Evolutionary conservation across 2,888 invertebrate genomes (phyloP).

Genomic region (Scaptomyza parva): DNA sequence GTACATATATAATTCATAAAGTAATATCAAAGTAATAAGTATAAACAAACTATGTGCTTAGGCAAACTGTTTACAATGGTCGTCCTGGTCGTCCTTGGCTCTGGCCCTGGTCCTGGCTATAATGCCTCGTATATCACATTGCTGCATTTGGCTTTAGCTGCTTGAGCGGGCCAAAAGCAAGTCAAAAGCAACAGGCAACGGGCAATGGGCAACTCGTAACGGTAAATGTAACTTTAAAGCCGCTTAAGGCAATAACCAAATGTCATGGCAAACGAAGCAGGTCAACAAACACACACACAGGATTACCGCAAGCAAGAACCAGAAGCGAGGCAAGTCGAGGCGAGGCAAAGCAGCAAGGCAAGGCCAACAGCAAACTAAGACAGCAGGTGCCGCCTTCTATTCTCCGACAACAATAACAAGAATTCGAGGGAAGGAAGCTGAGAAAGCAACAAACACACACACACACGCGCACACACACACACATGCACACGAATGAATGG

Average conservation of each 20-base stretch:
- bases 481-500: slow-evolving; percentile 60
- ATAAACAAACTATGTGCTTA: slow-evolving; percentile 74
- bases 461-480: slow-evolving; percentile 45
- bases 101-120: slow-evolving; percentile 18
- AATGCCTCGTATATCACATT: slow-evolving; percentile 52
- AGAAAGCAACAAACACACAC: slow-evolving; percentile 27
- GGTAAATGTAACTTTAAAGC: slow-evolving; percentile 72
- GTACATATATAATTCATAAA: neutral
- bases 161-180: slow-evolving; percentile 38
- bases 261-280: slow-evolving; percentile 77
- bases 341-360: slow-evolving; percentile 1
- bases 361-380: slow-evolving; percentile 20
- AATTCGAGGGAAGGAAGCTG: slow-evolving; percentile 6
- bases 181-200: slow-evolving; percentile 59
- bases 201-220: slow-evolving; percentile 14
- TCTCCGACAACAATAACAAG: slow-evolving; percentile 50
- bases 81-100: neutral
- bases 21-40: slow-evolving; percentile 72
- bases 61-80: slow-evolving; percentile 64
- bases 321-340: slow-evolving; percentile 1
- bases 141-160: slow-evolving; percentile 34
- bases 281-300: slow-evolving; percentile 76
- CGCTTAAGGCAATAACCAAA: slow-evolving; percentile 76
- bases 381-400: slow-evolving; percentile 50
- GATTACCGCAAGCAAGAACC: slow-evolving; percentile 62